A percentile compares a stretch with the other conserved stretches of the same genome.
phyloP scores from a whole-genome alignment of 2,888 invertebrate genomes.

The Dasypolia templi region DNA sequence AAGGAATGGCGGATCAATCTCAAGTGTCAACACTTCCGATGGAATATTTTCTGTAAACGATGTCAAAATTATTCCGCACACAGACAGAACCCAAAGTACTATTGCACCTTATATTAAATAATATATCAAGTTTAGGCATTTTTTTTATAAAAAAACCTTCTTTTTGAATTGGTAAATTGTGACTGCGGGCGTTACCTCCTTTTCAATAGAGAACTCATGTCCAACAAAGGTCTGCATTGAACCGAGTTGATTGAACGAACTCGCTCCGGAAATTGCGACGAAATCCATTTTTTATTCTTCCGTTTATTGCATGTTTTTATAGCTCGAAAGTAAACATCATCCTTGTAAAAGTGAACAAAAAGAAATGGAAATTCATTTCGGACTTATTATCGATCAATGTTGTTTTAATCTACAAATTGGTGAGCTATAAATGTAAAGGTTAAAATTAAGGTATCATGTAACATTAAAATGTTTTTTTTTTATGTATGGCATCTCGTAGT shows the following conservation, averaged over 20 bases:
- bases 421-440: neutral
- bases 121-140: neutral
- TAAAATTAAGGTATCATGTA: too few relatives aligned
- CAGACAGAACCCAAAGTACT: neutral
- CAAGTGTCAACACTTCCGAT: neutral
- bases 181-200: too few relatives aligned
- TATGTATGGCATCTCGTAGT: too few relatives aligned
- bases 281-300: constrained; percentile 53
- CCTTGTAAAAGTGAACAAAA: constrained; percentile 36
- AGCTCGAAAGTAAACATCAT: constrained; percentile 37
- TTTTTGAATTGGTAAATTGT: constrained; percentile 22
- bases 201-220: too few relatives aligned
- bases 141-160: constrained; percentile 1
- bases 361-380: constrained; percentile 19
- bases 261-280: too few relatives aligned
- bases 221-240: too few relatives aligned
- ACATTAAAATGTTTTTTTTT: too few relatives aligned
- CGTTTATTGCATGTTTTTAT: constrained; percentile 51
- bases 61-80: neutral
- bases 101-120: neutral
- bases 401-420: neutral
- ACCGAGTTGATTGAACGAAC: too few relatives aligned
- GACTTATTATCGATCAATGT: constrained; percentile 5
- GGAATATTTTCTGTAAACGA: neutral
- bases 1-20: neutral